Conservation (phyloP, 2,113 vertebrate species). For the Sula dactylatra region DNA sequence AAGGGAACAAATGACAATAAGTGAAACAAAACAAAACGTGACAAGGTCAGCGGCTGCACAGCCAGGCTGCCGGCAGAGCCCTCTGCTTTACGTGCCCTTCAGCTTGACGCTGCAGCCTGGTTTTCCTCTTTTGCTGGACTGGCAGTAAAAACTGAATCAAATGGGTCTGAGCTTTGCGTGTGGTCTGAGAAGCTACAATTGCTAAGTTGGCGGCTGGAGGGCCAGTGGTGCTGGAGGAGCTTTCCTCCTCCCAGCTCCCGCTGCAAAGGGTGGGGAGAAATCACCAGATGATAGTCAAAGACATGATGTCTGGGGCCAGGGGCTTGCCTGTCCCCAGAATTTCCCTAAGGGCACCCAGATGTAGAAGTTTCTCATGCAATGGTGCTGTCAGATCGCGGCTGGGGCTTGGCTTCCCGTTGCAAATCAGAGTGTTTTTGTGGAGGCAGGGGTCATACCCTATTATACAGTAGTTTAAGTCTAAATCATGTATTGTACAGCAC, state of each 20-base stretch:
- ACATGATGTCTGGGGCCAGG: not conserved
- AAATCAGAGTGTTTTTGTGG: not conserved
- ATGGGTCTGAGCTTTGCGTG: not conserved
- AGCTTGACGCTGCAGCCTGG: fast-evolving
- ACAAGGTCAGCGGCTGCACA: fast-evolving
- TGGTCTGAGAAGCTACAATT: not conserved
- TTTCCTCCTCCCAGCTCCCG: not conserved
- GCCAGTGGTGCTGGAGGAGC: not conserved
- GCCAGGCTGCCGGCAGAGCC: not conserved
- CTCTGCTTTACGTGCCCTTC: not conserved
- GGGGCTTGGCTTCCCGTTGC: not conserved
- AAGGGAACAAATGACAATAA: not conserved
- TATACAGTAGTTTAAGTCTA: not conserved
- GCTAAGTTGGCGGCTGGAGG: not conserved
- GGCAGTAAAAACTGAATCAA: not conserved
- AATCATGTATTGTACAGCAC: not conserved
- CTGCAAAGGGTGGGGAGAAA: not conserved
- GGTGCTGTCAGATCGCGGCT: not conserved
- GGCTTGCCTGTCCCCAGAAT: fast-evolving
- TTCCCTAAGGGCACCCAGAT: not conserved
- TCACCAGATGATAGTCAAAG: not conserved
- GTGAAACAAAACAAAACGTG: not conserved
- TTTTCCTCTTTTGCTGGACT: not conserved
- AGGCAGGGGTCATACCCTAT: not conserved
- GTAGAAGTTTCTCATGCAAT: not conserved